These are phyloP conservation scores for Pomatostomus ruficeps DNA, from an alignment of 2,113 vertebrate genomes.

Conservation along the genomic window DNA sequence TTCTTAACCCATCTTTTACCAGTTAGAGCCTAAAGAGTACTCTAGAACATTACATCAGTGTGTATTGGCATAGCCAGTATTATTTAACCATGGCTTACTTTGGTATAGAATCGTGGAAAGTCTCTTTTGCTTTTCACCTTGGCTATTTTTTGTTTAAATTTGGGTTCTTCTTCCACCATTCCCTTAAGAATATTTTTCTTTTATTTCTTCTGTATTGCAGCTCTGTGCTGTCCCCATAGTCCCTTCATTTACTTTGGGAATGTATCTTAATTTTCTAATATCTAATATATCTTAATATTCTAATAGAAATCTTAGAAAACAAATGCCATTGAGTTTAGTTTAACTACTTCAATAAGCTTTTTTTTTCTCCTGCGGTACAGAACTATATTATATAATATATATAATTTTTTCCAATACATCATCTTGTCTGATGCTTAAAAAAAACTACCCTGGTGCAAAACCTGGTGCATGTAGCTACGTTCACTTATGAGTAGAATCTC, in stretches of 20 bases:
- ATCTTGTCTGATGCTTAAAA: not conserved
- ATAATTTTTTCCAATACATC: not conserved
- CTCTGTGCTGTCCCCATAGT: not conserved
- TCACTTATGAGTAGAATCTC: not conserved
- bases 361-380: not conserved
- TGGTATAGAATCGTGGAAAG: not conserved
- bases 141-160: not conserved
- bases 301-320: not conserved
- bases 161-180: not conserved
- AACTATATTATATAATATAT: not conserved
- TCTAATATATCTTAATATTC: too few relatives aligned
- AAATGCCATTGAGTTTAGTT: not conserved
- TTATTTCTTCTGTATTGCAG: not conserved
- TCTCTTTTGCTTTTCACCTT: not conserved
- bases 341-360: not conserved
- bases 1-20: not conserved
- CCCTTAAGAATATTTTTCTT: not conserved
- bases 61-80: not conserved
- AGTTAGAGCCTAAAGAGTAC: not conserved
- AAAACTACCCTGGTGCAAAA: not conserved
- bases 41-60: not conserved
- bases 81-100: not conserved
- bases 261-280: not conserved
- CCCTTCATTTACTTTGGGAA: not conserved
- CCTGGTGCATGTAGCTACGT: not conserved